Evolutionary conservation across 2,888 invertebrate genomes (phyloP).

Genomic region (Rhodophaea formosa): DNA sequence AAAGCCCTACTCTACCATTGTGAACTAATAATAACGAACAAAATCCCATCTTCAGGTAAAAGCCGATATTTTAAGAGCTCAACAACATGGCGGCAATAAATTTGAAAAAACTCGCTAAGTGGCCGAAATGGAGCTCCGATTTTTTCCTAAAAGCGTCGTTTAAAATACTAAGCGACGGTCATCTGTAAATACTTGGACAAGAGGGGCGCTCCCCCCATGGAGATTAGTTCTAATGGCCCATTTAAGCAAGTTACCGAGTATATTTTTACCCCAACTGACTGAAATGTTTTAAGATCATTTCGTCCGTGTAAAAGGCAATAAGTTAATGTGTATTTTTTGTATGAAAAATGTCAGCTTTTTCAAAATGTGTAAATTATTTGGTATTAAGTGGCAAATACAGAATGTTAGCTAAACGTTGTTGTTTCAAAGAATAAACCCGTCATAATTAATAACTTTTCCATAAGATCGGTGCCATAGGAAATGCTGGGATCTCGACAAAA

Average conservation of each 20-base stretch:
- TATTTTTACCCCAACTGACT: slow-evolving; percentile 14
- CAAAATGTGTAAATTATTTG: too few relatives aligned
- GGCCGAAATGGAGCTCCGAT: slow-evolving; percentile 65
- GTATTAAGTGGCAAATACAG: too few relatives aligned
- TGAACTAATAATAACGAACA: slow-evolving; percentile 24
- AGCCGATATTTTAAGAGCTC: slow-evolving; percentile 48
- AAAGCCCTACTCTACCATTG: not conserved
- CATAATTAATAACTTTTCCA: too few relatives aligned
- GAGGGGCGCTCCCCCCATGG: slow-evolving; percentile 48
- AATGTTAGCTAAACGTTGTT: too few relatives aligned
- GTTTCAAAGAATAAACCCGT: too few relatives aligned
- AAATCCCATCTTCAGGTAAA: slow-evolving; percentile 30
- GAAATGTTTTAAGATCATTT: slow-evolving; percentile 14
- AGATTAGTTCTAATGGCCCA: slow-evolving; percentile 51
- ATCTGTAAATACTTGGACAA: slow-evolving; percentile 44
- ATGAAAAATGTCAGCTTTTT: too few relatives aligned
- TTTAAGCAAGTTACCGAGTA: slow-evolving; percentile 9
- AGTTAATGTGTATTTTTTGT: not conserved
- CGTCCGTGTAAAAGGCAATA: not conserved
- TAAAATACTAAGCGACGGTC: slow-evolving; percentile 62
- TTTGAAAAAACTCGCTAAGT: slow-evolving; percentile 59
- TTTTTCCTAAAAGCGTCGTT: slow-evolving; percentile 67
- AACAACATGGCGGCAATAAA: slow-evolving; percentile 57
- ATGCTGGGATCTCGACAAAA: too few relatives aligned
- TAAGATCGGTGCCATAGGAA: too few relatives aligned